Conservation (phyloP, 2,113 vertebrate genomes). For the Callopanchax toddi region DNA sequence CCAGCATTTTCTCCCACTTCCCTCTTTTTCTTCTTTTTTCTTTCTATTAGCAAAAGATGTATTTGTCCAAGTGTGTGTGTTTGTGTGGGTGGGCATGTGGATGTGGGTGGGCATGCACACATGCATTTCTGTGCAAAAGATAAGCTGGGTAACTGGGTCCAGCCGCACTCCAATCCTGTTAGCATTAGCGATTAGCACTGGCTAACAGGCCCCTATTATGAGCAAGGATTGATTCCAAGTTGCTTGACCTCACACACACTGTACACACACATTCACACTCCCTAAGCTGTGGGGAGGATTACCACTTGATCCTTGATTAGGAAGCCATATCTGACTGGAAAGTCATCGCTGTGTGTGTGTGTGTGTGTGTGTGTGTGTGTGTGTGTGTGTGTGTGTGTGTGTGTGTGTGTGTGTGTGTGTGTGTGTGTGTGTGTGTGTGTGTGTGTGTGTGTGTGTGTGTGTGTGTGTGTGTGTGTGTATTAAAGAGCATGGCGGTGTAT, state of each 20-base stretch:
- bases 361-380: too few relatives aligned
- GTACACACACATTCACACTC: conserved; percentile 22
- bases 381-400: too few relatives aligned
- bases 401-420: background rate
- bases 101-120: conserved; percentile 9
- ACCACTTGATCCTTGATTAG: conserved; percentile 74
- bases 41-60: conserved; percentile 48
- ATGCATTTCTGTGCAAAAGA: conserved; percentile 34
- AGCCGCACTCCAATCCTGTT: conserved; percentile 72
- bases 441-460: too few relatives aligned
- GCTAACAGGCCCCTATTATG: conserved; percentile 70
- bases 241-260: conserved; percentile 52
- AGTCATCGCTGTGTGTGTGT: conserved; percentile 26
- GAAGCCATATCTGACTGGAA: conserved; percentile 47
- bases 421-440: too few relatives aligned
- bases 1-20: conserved; percentile 57
- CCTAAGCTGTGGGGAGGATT: conserved; percentile 66
- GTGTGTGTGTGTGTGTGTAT: background rate
- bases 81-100: background rate
- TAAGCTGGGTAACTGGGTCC: conserved; percentile 66
- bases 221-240: conserved; percentile 51
- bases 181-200: conserved; percentile 71
- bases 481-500: conserved; percentile 16
- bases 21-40: conserved; percentile 3
- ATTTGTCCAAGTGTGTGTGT: conserved; percentile 23